These are phyloP conservation scores for Nemoura dubitans DNA, from an alignment of 2,888 invertebrate genomes.

Conservation along the genomic window DNA sequence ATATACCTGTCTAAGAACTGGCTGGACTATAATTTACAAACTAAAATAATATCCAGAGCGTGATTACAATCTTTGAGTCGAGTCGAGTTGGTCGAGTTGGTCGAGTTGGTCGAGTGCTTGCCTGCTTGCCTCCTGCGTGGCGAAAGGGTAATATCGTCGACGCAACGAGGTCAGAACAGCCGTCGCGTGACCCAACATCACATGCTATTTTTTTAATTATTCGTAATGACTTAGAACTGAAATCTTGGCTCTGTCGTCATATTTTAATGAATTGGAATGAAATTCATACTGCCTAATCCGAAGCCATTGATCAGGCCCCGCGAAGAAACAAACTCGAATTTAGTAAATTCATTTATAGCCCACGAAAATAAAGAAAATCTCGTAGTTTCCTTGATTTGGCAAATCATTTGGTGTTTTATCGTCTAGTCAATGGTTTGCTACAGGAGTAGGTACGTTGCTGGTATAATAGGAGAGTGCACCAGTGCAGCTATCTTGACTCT, in stretches of 20 bases:
- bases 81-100: not conserved
- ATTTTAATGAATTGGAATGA: slow-evolving; percentile 19
- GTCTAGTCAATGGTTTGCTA: not conserved
- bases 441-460: not conserved
- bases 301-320: not conserved
- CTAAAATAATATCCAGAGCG: not conserved
- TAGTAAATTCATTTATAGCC: no score
- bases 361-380: not conserved
- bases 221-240: not conserved
- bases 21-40: slow-evolving; percentile 12
- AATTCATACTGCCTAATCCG: not conserved
- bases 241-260: not conserved
- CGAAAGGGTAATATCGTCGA: not conserved
- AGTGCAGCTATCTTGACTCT: not conserved
- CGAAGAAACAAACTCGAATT: no score
- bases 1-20: not conserved
- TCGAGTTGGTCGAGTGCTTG: not conserved
- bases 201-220: slow-evolving; percentile 29
- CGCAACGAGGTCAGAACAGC: not conserved
- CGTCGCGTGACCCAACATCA: slow-evolving; percentile 26
- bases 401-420: not conserved
- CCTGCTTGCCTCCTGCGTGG: slow-evolving; percentile 14
- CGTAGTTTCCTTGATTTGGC: not conserved
- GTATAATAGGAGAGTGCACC: not conserved
- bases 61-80: not conserved